Evolutionary conservation across 1,140 invertebrate species (phyloP).

Genomic region (Augochlora pura): DNA sequence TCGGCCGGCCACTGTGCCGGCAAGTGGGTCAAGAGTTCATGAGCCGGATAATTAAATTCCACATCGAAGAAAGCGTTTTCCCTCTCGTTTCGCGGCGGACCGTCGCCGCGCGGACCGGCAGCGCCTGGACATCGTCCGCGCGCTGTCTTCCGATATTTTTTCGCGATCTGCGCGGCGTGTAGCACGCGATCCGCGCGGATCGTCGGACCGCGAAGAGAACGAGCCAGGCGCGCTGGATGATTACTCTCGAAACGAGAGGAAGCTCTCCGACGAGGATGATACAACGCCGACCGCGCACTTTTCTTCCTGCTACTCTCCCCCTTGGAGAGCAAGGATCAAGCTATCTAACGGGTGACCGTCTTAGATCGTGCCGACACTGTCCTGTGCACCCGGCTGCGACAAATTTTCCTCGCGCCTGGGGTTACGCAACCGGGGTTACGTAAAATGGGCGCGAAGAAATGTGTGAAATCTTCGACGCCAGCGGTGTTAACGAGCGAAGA

Average conservation of each 20-base stretch:
- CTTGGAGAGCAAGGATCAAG: conserved; percentile 12
- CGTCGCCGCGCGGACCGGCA: conserved; percentile 15
- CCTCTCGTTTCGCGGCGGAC: conserved; percentile 63
- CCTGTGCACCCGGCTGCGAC: not conserved
- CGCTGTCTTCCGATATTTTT: conserved; percentile 21
- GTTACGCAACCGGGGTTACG: conserved; percentile 9
- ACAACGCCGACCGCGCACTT: conserved; percentile 50
- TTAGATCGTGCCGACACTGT: not conserved
- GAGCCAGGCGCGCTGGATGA: conserved; percentile 20
- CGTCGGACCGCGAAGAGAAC: not conserved
- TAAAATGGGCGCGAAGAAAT: conserved; percentile 11
- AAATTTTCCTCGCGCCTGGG: not conserved
- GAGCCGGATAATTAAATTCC: conserved; percentile 71
- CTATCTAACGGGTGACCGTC: conserved; percentile 22
- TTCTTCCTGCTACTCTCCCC: conserved; percentile 52
- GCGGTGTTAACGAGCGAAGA: not conserved
- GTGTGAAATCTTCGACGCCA: not conserved
- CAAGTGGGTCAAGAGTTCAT: conserved; percentile 74
- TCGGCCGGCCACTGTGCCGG: conserved; percentile 44
- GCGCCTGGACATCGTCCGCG: conserved; percentile 33
- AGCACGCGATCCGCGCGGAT: not conserved
- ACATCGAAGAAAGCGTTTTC: conserved; percentile 72
- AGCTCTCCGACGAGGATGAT: conserved; percentile 42
- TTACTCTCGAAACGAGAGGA: conserved; percentile 53
- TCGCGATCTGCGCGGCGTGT: too few species aligned